phyloP scores from a whole-genome alignment of 2,888 invertebrate species.

The Plebejus anna region DNA sequence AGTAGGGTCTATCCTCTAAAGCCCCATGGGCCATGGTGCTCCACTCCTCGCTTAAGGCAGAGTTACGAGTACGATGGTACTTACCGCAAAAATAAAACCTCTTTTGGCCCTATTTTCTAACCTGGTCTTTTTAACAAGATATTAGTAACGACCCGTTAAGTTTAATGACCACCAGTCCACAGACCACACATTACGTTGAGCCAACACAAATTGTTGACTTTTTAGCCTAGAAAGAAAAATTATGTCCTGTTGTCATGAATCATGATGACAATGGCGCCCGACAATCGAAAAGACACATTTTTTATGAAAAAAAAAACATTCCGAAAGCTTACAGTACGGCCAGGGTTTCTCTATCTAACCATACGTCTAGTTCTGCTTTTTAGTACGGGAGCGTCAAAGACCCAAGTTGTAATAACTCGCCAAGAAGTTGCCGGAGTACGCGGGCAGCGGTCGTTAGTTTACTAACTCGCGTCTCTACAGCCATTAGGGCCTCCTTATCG shows the following conservation, averaged over 20 bases:
- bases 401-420: constrained; percentile 41
- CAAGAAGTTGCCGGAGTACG: constrained; percentile 43
- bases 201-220: not conserved
- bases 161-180: too few species aligned
- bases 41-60: not conserved
- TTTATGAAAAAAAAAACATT: too few species aligned
- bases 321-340: not conserved
- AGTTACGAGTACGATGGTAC: too few species aligned
- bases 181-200: too few species aligned
- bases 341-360: not conserved
- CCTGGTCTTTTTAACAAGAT: too few species aligned
- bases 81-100: too few species aligned
- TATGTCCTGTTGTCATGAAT: not conserved
- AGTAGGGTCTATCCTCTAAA: too few species aligned
- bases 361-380: constrained; percentile 2
- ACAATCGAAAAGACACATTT: too few species aligned
- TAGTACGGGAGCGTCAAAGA: not conserved
- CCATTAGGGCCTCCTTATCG: constrained; percentile 51
- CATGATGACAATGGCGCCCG: not conserved
- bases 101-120: too few species aligned
- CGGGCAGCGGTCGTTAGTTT: constrained; percentile 57
- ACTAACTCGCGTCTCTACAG: constrained; percentile 49
- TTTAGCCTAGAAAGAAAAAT: not conserved
- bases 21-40: not conserved
- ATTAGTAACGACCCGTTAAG: too few species aligned